A percentile compares a stretch with the other conserved stretches of the same genome.
Evolutionary conservation across 2,888 invertebrate species (phyloP).

Genomic region (Heteropelma amictum): DNA sequence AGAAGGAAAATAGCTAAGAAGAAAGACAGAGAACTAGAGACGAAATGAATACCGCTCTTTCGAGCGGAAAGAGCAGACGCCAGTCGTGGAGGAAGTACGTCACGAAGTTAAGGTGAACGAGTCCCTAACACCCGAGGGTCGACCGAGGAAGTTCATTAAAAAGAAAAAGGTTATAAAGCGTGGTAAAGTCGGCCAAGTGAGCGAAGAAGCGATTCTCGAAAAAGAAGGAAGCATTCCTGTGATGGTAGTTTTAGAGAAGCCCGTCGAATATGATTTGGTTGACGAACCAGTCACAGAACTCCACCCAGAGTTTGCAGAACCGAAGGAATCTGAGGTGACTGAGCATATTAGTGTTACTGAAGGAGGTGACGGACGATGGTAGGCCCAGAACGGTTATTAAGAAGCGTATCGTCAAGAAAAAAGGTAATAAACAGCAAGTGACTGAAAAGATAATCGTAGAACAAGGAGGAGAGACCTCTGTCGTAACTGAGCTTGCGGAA

Average conservation of each 20-base stretch:
- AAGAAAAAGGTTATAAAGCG: constrained; percentile 72
- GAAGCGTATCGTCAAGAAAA: constrained; percentile 63
- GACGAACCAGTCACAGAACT: constrained; percentile 57
- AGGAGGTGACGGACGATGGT: constrained; percentile 61
- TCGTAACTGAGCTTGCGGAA: constrained; percentile 59
- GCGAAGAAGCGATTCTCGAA: constrained; percentile 75
- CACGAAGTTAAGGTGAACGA: constrained; percentile 71
- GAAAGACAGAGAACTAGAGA: too few relatives aligned
- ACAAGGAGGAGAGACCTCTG: constrained; percentile 62
- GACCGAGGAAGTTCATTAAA: constrained; percentile 70
- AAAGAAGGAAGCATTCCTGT: constrained; percentile 76
- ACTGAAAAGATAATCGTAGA: constrained; percentile 58
- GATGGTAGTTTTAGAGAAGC: constrained; percentile 76
- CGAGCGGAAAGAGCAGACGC: constrained; percentile 39
- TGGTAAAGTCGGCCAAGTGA: constrained; percentile 66
- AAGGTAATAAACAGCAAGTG: constrained; percentile 59
- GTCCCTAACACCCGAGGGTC: constrained; percentile 68
- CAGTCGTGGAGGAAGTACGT: constrained; percentile 63
- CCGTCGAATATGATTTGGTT: constrained; percentile 67
- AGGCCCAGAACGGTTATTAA: constrained; percentile 65
- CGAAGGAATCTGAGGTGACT: constrained; percentile 28
- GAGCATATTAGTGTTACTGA: constrained; percentile 56
- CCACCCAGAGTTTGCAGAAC: constrained; percentile 27
- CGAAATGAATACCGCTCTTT: too few relatives aligned
- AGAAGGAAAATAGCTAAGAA: constrained; percentile 67